These are phyloP conservation scores for Pteropus alecto DNA, from an alignment of 2,113 vertebrate genomes.

Conservation along the genomic window DNA sequence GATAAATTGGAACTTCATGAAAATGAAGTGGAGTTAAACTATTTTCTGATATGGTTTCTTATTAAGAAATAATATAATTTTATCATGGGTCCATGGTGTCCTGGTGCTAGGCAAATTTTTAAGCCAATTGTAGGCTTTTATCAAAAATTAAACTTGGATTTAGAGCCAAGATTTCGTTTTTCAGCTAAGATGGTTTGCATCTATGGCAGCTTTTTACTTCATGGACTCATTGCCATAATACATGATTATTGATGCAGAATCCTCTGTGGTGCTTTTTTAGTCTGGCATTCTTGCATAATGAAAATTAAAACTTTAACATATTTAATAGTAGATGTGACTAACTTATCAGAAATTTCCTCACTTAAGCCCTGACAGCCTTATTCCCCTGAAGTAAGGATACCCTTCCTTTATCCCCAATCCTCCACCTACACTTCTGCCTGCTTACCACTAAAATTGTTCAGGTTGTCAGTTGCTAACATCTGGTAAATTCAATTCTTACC, in stretches of 20 bases:
- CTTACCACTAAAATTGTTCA: not conserved
- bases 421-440: not conserved
- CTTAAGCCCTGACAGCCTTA: not conserved
- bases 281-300: not conserved
- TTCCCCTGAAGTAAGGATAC: not conserved
- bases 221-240: constrained; percentile 48
- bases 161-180: constrained; percentile 17
- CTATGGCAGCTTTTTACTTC: not conserved
- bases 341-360: constrained; percentile 30
- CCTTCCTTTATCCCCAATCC: not conserved
- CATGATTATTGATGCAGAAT: constrained; percentile 19
- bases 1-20: constrained; percentile 49
- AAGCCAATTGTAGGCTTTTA: constrained; percentile 46
- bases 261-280: constrained; percentile 28
- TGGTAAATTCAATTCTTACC: constrained; percentile 66
- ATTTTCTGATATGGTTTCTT: constrained; percentile 46
- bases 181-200: constrained; percentile 21
- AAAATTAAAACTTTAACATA: constrained; percentile 39
- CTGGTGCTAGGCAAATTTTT: not conserved
- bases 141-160: constrained; percentile 57
- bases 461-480: constrained; percentile 59
- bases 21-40: constrained; percentile 48
- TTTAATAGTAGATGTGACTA: constrained; percentile 15
- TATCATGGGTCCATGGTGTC: not conserved
- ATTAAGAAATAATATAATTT: constrained; percentile 60